Percentiles rank a stretch among this genome's conserved stretches.
These are phyloP conservation scores for Sylvia borin DNA, from an alignment of 2,797 vertebrate genomes.

Conservation along the genomic window DNA sequence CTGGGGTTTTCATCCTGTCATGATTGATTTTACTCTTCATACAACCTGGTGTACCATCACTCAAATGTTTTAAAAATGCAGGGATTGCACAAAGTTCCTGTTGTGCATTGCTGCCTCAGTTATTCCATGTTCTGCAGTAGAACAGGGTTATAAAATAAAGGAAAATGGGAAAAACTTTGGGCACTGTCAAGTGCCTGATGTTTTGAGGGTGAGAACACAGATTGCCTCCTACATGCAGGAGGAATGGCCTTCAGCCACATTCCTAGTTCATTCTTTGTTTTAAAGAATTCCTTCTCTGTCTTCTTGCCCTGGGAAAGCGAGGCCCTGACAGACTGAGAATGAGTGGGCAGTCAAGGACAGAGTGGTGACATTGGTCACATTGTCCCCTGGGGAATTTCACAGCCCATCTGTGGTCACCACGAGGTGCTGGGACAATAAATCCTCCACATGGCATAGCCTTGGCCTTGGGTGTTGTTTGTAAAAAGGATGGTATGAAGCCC, in stretches of 20 bases:
- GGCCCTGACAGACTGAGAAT: neutral
- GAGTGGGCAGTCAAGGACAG: neutral
- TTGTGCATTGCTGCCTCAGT: neutral
- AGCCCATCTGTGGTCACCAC: neutral
- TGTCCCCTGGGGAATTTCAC: neutral
- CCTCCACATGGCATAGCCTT: accelerated
- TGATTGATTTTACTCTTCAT: neutral
- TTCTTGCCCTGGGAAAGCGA: neutral
- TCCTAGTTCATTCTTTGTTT: neutral
- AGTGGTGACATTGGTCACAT: neutral
- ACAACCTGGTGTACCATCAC: neutral
- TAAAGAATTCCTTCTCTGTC: neutral
- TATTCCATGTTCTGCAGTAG: neutral
- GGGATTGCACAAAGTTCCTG: neutral
- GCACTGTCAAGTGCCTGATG: neutral
- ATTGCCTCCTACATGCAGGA: neutral
- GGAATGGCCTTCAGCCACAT: neutral
- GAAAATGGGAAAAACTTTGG: neutral
- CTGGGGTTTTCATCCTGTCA: neutral
- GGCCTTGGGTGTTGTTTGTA: neutral
- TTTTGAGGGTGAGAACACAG: neutral
- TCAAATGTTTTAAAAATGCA: neutral
- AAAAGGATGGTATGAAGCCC: neutral
- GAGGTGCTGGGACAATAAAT: neutral
- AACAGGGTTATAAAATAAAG: neutral